phyloP scores from a whole-genome alignment of 2,113 vertebrate genomes.

The Neotoma lepida region DNA sequence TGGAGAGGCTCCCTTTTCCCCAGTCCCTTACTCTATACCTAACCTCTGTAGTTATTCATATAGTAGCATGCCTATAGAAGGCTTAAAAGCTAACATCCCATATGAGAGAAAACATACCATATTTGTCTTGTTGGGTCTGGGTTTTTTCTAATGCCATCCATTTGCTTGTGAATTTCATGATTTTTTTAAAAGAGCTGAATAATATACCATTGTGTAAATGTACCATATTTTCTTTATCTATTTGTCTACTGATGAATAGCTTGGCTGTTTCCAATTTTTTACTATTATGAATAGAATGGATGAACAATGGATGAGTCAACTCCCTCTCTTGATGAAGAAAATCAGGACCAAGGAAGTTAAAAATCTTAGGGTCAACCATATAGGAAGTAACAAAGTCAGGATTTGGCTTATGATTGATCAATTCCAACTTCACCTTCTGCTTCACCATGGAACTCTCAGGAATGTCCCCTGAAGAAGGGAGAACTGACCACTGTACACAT shows the following conservation, averaged over 20 bases:
- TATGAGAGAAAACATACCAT: neutral
- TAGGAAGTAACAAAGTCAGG: neutral
- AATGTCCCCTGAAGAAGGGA: neutral
- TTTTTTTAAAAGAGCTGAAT: neutral
- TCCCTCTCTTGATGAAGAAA: neutral
- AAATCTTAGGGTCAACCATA: neutral
- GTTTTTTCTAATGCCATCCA: neutral
- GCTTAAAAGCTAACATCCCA: neutral
- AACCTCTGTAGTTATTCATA: neutral
- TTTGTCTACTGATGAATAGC: neutral
- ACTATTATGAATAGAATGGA: neutral
- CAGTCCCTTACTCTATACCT: neutral
- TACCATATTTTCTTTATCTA: neutral
- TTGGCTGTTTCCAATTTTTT: neutral
- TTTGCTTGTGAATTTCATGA: neutral
- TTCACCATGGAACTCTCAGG: neutral
- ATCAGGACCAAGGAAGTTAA: neutral
- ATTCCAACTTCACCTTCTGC: neutral
- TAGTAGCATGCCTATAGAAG: neutral
- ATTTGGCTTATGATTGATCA: neutral
- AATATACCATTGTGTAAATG: neutral
- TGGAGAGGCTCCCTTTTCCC: neutral
- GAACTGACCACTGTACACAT: neutral
- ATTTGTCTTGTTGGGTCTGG: neutral
- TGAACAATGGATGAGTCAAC: neutral